phyloP scores from a whole-genome alignment of 2,888 invertebrate genomes.

The Dicyrtomina minuta region DNA sequence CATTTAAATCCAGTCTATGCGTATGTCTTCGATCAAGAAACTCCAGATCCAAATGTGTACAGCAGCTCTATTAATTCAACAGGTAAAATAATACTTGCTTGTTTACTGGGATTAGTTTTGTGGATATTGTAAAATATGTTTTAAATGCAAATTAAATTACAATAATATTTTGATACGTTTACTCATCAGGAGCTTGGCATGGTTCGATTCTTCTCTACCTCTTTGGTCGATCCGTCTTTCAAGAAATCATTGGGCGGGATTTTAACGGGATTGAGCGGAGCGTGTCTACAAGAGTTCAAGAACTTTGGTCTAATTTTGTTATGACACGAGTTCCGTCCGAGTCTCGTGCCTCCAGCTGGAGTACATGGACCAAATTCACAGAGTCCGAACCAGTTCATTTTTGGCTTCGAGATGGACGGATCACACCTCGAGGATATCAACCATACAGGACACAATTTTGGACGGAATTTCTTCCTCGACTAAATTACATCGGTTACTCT shows the following conservation, averaged over 20 bases:
- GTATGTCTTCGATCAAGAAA: slow-evolving; percentile 52
- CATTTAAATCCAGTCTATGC: slow-evolving; percentile 50
- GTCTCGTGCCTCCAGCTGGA: slow-evolving; percentile 42
- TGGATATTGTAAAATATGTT: too few species aligned
- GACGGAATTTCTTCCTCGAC: slow-evolving; percentile 58
- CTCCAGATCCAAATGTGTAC: slow-evolving; percentile 52
- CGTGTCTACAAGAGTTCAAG: slow-evolving; percentile 46
- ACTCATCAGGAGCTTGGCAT: slow-evolving; percentile 52
- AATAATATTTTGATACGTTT: neutral
- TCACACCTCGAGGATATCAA: slow-evolving; percentile 56
- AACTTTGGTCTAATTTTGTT: slow-evolving; percentile 49
- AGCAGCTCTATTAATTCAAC: slow-evolving; percentile 50
- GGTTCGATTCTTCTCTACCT: slow-evolving; percentile 52
- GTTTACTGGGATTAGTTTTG: too few species aligned
- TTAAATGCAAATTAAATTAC: neutral
- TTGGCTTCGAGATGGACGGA: slow-evolving; percentile 64
- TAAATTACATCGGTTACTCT: slow-evolving; percentile 51
- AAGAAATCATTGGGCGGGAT: slow-evolving; percentile 63
- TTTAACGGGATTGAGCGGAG: slow-evolving; percentile 62
- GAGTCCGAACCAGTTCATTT: slow-evolving; percentile 57
- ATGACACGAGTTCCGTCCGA: slow-evolving; percentile 43
- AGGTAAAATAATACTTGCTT: too few species aligned
- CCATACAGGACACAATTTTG: slow-evolving; percentile 57
- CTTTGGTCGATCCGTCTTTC: slow-evolving; percentile 51
- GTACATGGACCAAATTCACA: slow-evolving; percentile 49